Evolutionary conservation across 2,888 invertebrate species (phyloP).

Genomic region (Drosophila sordidula): DNA sequence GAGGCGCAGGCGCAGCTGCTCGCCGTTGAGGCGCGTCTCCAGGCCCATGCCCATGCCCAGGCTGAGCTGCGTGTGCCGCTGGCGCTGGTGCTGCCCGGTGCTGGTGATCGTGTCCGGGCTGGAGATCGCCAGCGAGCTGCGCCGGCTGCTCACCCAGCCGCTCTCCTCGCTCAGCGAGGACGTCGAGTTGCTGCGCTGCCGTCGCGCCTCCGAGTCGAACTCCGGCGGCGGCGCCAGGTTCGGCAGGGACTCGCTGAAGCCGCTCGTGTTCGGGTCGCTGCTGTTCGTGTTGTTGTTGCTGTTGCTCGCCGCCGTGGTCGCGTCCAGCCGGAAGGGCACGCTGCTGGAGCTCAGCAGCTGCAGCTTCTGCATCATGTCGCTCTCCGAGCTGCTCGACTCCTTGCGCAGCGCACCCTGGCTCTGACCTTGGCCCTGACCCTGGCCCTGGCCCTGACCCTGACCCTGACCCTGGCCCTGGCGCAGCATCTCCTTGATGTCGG

Average conservation of each 20-base stretch:
- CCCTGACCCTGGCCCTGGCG: constrained; percentile 69
- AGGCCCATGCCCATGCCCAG: constrained; percentile 78
- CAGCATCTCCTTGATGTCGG: constrained; percentile 84
- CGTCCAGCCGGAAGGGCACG: constrained; percentile 88
- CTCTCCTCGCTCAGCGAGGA: constrained; percentile 92
- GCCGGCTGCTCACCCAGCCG: constrained; percentile 94
- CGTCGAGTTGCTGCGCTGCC: constrained; percentile 86
- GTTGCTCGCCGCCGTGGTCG: constrained; percentile 75
- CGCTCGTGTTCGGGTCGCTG: constrained; percentile 83
- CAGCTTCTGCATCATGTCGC: constrained; percentile 85
- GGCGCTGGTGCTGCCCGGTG: constrained; percentile 58
- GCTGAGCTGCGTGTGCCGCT: constrained; percentile 66
- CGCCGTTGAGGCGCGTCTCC: constrained; percentile 87
- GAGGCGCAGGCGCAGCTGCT: constrained; percentile 88
- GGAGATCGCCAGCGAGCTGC: constrained; percentile 88
- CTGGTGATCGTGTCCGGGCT: constrained; percentile 86
- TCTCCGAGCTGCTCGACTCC: constrained; percentile 86
- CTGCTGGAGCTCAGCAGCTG: constrained; percentile 87
- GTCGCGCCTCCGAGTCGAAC: constrained; percentile 85
- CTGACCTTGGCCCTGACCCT: constrained; percentile 27
- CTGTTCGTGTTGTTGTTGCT: constrained; percentile 76
- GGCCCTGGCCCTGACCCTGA: constrained; percentile 60
- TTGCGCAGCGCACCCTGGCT: constrained; percentile 67
- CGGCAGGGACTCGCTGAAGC: constrained; percentile 90
- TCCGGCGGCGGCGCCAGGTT: constrained; percentile 89